Evolutionary conservation across 2,113 vertebrate species (phyloP), one percentile per base, ranked within the genome.

Genomic region (Clarias macrocephalus): DNA sequence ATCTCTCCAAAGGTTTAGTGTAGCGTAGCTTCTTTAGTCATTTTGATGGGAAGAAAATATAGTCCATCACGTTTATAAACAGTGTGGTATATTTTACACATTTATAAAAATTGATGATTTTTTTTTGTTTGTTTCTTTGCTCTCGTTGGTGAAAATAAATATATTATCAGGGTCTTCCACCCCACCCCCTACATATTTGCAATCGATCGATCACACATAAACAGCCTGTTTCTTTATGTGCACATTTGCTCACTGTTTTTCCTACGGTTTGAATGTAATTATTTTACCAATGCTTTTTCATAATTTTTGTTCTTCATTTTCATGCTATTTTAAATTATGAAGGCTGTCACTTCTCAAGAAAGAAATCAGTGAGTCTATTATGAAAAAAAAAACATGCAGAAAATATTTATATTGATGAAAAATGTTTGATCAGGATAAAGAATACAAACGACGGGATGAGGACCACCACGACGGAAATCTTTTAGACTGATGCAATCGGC

Each of bases 131-230:
- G 23, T 19, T 8, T 83, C 33, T 84, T 11, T 72, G 28, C 28
- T 84, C 5, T 28, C 28, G n/a, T 60, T 62, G 57, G 3, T 18
- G 28, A 2, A 57, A 83, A 54, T 28, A 68, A 80, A 80, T 19
- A 18, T 60, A 33, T 60, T 21, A 19, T 33, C 56, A 80, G 30
- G 60, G 79, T 62, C 30, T 25, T 62, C 42, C 30, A 37, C 30
- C 57, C 57, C 57, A 18, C 30, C 52, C 56, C 56, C 56, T 60
- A 5, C 16, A 80, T 80, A 80, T 56, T 84, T 33, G 65, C 48
- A 84, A 72, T 72, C 57, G 79, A 81, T 81, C 79, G 79, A 81
- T 81, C 30, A 23, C 5, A 4, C 57, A 81, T 81, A 62, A 81
- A 62, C 79, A 81, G 4, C 9, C 28, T 33, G 21, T 37, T 62